phyloP scores from a whole-genome alignment of 2,888 invertebrate species.

The Caenorhabditis imperialis region DNA sequence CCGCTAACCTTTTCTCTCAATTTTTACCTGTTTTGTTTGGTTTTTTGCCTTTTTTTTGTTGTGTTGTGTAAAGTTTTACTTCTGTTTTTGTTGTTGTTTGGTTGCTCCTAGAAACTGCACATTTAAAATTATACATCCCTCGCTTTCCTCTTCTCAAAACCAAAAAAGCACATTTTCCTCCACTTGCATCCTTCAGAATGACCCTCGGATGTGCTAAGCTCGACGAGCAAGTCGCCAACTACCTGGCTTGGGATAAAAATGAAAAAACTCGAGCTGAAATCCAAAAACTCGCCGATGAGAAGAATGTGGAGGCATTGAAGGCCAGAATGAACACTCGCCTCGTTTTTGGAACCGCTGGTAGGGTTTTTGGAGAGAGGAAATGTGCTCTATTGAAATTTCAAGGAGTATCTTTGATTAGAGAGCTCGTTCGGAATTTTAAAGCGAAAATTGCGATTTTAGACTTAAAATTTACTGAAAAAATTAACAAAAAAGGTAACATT shows the following conservation, averaged over 20 bases:
- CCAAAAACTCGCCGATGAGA: conserved; percentile 73
- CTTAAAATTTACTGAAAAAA: too few relatives aligned
- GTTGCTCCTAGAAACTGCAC: too few relatives aligned
- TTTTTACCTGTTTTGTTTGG: too few relatives aligned
- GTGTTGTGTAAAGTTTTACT: too few relatives aligned
- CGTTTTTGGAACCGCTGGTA: conserved; percentile 81
- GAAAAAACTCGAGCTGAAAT: conserved; percentile 77
- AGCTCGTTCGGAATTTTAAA: too few relatives aligned
- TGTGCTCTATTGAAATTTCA: neutral
- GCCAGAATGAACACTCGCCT: conserved; percentile 78
- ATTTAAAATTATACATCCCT: too few relatives aligned
- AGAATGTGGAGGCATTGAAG: conserved; percentile 77
- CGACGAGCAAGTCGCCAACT: conserved; percentile 69
- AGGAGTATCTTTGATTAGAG: neutral
- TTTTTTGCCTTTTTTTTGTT: too few relatives aligned
- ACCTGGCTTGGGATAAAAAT: conserved; percentile 76
- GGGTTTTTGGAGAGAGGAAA: neutral
- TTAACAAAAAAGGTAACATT: too few relatives aligned
- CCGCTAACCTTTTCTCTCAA: too few relatives aligned
- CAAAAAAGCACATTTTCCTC: neutral
- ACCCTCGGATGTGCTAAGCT: conserved; percentile 53
- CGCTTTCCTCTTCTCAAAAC: neutral
- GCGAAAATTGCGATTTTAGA: too few relatives aligned
- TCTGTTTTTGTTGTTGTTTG: too few relatives aligned
- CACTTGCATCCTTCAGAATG: conserved; percentile 21